Percentiles rank a stretch among this genome's conserved stretches.
phyloP scores from a whole-genome alignment of 2,797 vertebrate genomes.

The Eremophila alpestris region DNA sequence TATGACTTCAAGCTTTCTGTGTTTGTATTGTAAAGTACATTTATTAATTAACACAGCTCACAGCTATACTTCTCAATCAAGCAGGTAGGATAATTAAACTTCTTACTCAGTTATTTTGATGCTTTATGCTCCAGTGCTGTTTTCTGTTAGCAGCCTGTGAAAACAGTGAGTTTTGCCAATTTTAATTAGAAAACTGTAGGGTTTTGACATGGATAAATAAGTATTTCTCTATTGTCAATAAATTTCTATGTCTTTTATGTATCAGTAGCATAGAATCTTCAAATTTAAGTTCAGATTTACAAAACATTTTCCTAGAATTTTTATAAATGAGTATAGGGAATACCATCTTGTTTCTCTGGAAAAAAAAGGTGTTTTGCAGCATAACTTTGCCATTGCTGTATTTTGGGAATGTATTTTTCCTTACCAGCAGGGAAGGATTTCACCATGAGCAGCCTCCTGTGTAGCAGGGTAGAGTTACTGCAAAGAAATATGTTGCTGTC shows the following conservation, averaged over 20 bases:
- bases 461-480: background rate
- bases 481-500: background rate
- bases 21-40: background rate
- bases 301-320: background rate
- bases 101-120: background rate
- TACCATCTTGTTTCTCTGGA: background rate
- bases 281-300: background rate
- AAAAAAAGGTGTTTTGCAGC: background rate
- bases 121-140: background rate
- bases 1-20: background rate
- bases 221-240: background rate
- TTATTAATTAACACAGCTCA: background rate
- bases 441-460: background rate
- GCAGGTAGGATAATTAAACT: background rate
- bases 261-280: background rate
- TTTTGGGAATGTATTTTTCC: background rate
- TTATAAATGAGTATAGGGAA: background rate
- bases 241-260: background rate
- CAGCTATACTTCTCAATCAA: background rate
- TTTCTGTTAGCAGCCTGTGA: background rate
- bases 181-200: background rate
- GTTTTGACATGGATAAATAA: background rate
- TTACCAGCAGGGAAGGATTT: background rate
- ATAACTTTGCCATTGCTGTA: background rate
- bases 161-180: background rate